These are phyloP conservation scores for Papilio aristodemus DNA, from an alignment of 1,140 invertebrate species.

Conservation along the genomic window DNA sequence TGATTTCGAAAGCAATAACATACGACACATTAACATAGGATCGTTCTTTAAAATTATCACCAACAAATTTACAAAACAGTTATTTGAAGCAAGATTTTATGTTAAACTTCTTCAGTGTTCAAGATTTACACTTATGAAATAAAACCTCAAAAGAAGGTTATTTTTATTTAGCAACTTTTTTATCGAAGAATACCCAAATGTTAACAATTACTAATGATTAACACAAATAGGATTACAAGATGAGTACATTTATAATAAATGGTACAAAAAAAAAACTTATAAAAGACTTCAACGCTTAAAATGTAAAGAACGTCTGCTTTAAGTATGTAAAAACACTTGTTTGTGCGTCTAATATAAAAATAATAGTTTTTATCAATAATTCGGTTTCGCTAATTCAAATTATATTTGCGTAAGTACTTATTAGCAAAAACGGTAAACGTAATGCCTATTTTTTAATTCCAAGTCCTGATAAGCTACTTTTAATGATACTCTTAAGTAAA, in stretches of 20 bases:
- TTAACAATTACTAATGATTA: not conserved
- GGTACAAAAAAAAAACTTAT: not conserved
- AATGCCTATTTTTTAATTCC: no score
- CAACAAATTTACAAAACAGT: not conserved
- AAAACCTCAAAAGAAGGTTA: not conserved
- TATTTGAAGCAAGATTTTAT: constrained; percentile 1
- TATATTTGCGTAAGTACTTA: not conserved
- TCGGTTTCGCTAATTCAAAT: not conserved
- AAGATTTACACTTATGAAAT: not conserved
- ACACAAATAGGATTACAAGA: not conserved
- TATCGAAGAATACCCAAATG: not conserved
- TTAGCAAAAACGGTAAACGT: not conserved
- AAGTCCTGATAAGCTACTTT: no score
- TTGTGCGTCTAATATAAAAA: constrained; percentile 2
- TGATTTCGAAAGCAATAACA: not conserved
- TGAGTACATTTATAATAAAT: not conserved
- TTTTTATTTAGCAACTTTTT: not conserved
- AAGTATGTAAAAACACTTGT: not conserved
- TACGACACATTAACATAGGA: not conserved
- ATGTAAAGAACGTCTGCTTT: not conserved
- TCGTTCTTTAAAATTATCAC: not conserved
- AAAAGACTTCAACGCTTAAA: constrained; percentile 3
- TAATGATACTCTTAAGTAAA: no score
- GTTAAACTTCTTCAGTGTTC: not conserved
- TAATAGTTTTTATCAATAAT: not conserved